A percentile compares a stretch with the other conserved stretches of the same genome.
phyloP scores from a whole-genome alignment of 2,888 invertebrate species.

The Aspidiotus destructor region DNA sequence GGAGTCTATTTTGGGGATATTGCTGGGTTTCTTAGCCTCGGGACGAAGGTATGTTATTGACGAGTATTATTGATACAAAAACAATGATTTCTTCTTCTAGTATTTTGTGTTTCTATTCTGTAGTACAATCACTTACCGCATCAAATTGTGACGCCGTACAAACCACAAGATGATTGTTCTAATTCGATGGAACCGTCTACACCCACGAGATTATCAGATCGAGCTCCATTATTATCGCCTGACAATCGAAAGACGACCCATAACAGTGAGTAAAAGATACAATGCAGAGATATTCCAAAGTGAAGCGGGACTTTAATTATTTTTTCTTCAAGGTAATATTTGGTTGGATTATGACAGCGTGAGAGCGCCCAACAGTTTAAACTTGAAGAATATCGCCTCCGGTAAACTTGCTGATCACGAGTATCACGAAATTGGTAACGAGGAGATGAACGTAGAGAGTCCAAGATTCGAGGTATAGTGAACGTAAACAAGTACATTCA shows the following conservation, averaged over 20 bases:
- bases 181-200: conserved; percentile 35
- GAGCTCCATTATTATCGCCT: conserved; percentile 42
- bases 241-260: conserved; percentile 29
- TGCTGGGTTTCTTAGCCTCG: conserved; percentile 52
- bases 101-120: conserved; percentile 35
- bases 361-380: conserved; percentile 21
- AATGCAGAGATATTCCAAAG: neutral
- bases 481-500: neutral
- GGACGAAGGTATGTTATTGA: conserved; percentile 36
- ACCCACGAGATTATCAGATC: conserved; percentile 40
- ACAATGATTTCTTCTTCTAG: neutral
- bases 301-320: neutral
- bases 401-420: conserved; percentile 51
- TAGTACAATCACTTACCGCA: conserved; percentile 70
- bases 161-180: conserved; percentile 65
- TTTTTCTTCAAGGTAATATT: conserved; percentile 11
- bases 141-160: conserved; percentile 80
- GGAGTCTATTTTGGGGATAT: conserved; percentile 96
- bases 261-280: conserved; percentile 15
- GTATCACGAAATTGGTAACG: conserved; percentile 75
- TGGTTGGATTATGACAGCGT: conserved; percentile 34
- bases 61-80: too few species aligned
- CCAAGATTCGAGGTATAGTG: conserved; percentile 43
- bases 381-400: conserved; percentile 22
- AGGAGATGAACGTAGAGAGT: conserved; percentile 49